phyloP scores from a whole-genome alignment of 64 coral and sea anemone species.

The Montipora cactus region DNA sequence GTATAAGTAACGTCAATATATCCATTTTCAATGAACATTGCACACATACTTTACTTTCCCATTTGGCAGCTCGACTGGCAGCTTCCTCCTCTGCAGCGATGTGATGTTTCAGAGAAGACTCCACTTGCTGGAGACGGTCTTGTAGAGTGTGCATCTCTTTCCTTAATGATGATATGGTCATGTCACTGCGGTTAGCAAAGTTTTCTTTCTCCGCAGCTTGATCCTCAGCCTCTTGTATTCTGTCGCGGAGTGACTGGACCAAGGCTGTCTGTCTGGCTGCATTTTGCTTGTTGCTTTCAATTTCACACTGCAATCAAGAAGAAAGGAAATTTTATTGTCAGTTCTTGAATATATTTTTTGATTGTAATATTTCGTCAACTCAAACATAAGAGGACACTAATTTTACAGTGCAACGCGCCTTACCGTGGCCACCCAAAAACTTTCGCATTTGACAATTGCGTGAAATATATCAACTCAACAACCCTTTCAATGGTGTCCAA shows the following conservation, averaged over 20 bases:
- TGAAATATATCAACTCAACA: too few relatives aligned
- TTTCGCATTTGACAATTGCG: too few relatives aligned
- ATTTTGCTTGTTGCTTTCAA: constrained; percentile 97
- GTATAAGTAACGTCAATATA: background rate
- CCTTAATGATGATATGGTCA: constrained; percentile 84
- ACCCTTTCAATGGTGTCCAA: too few relatives aligned
- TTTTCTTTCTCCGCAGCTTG: constrained; percentile 85
- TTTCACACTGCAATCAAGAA: constrained; percentile 83
- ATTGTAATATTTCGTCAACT: too few relatives aligned
- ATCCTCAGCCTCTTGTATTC: constrained; percentile 95
- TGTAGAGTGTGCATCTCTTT: constrained; percentile 94
- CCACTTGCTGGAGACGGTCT: constrained; percentile 90
- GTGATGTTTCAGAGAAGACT: constrained; percentile 88
- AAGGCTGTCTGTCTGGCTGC: constrained; percentile 84
- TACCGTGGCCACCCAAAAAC: too few relatives aligned
- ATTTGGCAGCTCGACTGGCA: constrained; percentile 61
- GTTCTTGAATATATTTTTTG: too few relatives aligned
- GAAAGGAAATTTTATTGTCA: background rate
- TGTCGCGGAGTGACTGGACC: constrained; percentile 87
- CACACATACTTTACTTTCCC: constrained; percentile 89
- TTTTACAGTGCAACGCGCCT: too few relatives aligned
- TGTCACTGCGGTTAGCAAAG: constrained; percentile 86
- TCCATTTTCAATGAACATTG: too few relatives aligned
- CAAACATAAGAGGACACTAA: too few relatives aligned
- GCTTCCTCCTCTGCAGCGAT: constrained; percentile 81